Conservation (phyloP, 2,113 vertebrate species). For the Lamprotornis superbus region DNA sequence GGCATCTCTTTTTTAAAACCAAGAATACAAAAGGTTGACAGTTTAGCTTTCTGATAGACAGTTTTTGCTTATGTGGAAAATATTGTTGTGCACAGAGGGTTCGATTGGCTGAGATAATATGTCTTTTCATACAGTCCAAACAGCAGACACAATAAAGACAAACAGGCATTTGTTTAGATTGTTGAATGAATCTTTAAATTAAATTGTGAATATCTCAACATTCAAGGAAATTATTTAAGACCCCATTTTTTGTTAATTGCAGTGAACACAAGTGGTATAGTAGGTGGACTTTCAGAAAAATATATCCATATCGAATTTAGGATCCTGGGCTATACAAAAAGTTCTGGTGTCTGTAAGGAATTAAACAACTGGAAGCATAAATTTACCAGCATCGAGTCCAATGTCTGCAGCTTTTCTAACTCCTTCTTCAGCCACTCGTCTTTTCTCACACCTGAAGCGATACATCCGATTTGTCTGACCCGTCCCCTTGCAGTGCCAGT, state of each 20-base stretch:
- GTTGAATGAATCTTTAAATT: neutral
- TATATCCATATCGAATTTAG: neutral
- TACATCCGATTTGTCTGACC: neutral
- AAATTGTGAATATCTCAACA: neutral
- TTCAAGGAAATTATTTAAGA: neutral
- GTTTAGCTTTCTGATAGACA: neutral
- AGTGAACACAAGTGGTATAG: neutral
- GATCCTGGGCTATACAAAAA: neutral
- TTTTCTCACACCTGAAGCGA: neutral
- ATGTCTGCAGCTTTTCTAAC: neutral
- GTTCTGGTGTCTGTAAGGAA: neutral
- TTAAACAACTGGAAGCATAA: neutral
- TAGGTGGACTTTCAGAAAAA: neutral
- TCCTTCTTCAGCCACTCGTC: neutral
- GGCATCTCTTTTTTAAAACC: neutral
- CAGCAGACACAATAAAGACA: neutral
- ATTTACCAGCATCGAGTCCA: neutral
- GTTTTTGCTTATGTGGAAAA: neutral
- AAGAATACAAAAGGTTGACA: neutral
- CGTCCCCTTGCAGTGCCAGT: neutral
- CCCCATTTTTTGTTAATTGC: neutral
- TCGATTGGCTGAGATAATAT: neutral
- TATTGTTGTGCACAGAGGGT: neutral
- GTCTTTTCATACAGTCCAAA: neutral
- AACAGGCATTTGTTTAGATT: neutral